Conservation (phyloP, 2,113 vertebrate genomes). For the Centrocercus urophasianus region DNA sequence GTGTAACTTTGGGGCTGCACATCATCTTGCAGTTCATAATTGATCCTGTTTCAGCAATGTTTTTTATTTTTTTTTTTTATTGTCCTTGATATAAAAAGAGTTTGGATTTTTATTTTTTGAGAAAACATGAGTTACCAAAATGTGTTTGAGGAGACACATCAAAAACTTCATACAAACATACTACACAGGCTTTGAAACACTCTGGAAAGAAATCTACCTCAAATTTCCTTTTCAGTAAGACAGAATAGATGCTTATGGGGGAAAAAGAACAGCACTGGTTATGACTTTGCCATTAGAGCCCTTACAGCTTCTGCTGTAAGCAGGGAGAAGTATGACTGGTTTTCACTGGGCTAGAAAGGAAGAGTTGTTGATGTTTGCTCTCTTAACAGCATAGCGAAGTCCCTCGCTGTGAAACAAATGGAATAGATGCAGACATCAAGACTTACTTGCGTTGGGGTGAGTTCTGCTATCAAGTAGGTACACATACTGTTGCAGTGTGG, state of each 20-base stretch:
- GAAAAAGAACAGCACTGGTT: background rate
- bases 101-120: background rate
- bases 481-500: background rate
- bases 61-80: background rate
- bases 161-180: background rate
- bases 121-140: background rate
- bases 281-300: background rate
- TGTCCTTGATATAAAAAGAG: background rate
- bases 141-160: background rate
- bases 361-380: background rate
- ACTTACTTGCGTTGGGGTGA: background rate
- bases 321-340: background rate
- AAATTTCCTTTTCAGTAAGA: background rate
- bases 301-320: background rate
- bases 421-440: background rate
- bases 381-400: background rate
- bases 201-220: background rate
- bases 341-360: background rate
- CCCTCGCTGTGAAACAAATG: background rate
- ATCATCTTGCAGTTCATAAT: background rate
- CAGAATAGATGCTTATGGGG: background rate
- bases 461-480: background rate
- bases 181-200: background rate
- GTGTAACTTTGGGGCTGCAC: conserved; percentile 31
- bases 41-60: background rate